Percentiles rank a stretch among this genome's conserved stretches.
Conservation (phyloP, 2,113 vertebrate genomes). For the Sander vitreus region DNA sequence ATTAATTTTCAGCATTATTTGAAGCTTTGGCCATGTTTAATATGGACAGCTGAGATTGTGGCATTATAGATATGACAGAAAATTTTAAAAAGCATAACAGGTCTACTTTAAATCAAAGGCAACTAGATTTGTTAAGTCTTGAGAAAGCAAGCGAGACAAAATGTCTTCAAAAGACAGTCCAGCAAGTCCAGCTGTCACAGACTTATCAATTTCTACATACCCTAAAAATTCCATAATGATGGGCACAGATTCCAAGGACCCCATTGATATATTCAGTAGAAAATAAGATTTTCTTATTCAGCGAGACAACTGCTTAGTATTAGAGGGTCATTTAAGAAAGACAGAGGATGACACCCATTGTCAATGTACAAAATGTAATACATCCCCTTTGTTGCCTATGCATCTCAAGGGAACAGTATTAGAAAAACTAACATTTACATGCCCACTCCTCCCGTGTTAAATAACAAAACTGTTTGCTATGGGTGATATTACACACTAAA, state of each 20-base stretch:
- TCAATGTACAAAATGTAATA: constrained; percentile 49
- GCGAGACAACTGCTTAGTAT: neutral
- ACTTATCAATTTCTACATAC: constrained; percentile 3
- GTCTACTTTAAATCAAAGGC: neutral
- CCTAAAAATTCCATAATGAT: neutral
- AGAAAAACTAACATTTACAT: constrained; percentile 50
- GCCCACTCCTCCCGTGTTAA: constrained; percentile 29
- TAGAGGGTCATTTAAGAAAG: constrained; percentile 16
- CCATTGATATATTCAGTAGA: constrained; percentile 1
- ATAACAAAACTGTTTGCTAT: constrained; percentile 44
- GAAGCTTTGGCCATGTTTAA: no score
- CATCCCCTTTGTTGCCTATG: constrained; percentile 23
- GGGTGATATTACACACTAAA: constrained; percentile 48
- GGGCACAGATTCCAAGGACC: neutral
- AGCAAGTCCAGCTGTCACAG: constrained; percentile 27
- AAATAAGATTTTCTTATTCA: constrained; percentile 20
- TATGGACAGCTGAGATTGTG: no score
- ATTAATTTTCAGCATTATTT: no score
- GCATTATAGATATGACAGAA: no score
- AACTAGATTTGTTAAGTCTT: constrained; percentile 14
- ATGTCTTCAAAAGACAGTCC: constrained; percentile 5
- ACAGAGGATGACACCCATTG: constrained; percentile 29
- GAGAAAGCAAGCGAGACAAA: constrained; percentile 4
- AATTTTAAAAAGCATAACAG: no score
- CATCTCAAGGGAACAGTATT: constrained; percentile 9